phyloP scores from a whole-genome alignment of 2,888 invertebrate species.

The Listrodromus nycthemerus region DNA sequence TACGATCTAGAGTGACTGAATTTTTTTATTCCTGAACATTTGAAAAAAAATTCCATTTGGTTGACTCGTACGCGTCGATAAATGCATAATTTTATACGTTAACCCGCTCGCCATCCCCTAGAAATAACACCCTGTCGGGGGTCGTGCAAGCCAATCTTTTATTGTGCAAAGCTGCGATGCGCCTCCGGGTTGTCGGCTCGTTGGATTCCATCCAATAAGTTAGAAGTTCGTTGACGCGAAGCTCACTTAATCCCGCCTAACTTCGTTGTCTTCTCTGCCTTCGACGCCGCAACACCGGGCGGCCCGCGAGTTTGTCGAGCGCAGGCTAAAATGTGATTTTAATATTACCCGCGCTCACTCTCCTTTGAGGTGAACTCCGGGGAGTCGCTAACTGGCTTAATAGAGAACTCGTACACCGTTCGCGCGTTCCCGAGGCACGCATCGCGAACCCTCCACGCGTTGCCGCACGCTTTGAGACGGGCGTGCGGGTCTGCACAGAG shows the following conservation, averaged over 20 bases:
- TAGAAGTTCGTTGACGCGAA: slow-evolving; percentile 75
- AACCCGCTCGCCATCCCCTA: not conserved
- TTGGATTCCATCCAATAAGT: slow-evolving; percentile 64
- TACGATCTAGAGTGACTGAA: no score
- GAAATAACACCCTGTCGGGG: slow-evolving; percentile 23
- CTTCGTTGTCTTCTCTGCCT: slow-evolving; percentile 71
- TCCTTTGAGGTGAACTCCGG: slow-evolving; percentile 78
- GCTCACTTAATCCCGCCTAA: slow-evolving; percentile 80
- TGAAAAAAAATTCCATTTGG: not conserved
- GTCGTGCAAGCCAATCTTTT: slow-evolving; percentile 55
- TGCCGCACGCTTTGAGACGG: slow-evolving; percentile 65
- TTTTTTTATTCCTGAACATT: no score
- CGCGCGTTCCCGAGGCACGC: slow-evolving; percentile 66
- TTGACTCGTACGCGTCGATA: not conserved
- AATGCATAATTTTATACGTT: not conserved
- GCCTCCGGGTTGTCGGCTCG: slow-evolving; percentile 10
- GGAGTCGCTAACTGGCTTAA: slow-evolving; percentile 81
- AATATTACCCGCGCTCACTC: slow-evolving; percentile 77
- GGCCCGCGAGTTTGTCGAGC: slow-evolving; percentile 69
- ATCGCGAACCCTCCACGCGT: slow-evolving; percentile 63
- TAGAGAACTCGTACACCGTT: slow-evolving; percentile 57
- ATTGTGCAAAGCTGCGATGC: slow-evolving; percentile 45
- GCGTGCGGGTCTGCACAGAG: slow-evolving; percentile 69
- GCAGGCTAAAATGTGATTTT: slow-evolving; percentile 81
- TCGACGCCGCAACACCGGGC: slow-evolving; percentile 34